Conservation (phyloP, 2,797 vertebrate genomes). For the Clarias platycephalus region DNA sequence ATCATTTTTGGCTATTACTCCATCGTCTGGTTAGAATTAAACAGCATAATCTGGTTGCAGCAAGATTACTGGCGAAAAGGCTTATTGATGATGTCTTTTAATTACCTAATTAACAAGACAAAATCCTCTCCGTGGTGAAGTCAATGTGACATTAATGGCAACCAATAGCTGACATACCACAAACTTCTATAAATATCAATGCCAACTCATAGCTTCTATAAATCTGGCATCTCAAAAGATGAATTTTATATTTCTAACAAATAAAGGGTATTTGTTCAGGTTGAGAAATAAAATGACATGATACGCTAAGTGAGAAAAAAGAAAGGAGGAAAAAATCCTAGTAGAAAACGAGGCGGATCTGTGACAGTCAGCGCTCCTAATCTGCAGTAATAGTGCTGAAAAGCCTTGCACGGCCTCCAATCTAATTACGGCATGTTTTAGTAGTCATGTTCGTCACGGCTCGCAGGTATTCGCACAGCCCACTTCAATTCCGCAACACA, state of each 20-base stretch:
- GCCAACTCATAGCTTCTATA: no score
- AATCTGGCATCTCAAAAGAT: background rate
- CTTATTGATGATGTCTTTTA: background rate
- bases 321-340: background rate
- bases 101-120: background rate
- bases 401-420: background rate
- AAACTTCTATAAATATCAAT: no score
- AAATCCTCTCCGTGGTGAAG: background rate
- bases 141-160: background rate
- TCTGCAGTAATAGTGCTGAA: background rate
- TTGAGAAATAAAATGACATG: background rate
- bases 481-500: slow-evolving; percentile 7
- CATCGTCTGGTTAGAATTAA: background rate
- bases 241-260: background rate
- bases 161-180: background rate
- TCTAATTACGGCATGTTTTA: slow-evolving; percentile 13
- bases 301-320: background rate
- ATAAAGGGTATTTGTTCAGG: background rate
- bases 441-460: slow-evolving; percentile 1
- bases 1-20: background rate
- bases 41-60: background rate
- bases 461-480: background rate
- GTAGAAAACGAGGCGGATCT: background rate
- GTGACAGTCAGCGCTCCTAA: background rate
- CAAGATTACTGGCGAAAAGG: background rate